Conservation (phyloP, 1,140 invertebrate species). For the Drosophila chauvacae region DNA sequence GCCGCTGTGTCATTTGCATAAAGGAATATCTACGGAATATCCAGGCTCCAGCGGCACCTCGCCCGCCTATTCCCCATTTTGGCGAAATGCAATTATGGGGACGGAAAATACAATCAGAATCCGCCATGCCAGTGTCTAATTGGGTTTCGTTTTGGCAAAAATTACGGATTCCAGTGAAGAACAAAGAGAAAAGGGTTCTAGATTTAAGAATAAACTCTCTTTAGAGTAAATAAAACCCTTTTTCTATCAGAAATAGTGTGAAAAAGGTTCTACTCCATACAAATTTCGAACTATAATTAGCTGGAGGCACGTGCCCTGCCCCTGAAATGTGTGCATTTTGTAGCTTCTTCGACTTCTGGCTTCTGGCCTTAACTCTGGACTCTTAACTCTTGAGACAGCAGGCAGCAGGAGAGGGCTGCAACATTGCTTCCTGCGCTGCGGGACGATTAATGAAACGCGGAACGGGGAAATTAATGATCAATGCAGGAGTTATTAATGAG, state of each 20-base stretch:
- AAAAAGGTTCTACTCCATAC: neutral
- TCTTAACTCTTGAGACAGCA: neutral
- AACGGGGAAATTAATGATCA: conserved; percentile 79
- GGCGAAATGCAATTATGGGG: conserved; percentile 37
- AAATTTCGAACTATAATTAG: conserved; percentile 17
- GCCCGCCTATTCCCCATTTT: neutral
- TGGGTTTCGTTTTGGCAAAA: conserved; percentile 5
- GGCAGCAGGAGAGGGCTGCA: neutral
- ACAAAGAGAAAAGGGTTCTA: no score
- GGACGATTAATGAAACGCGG: conserved; percentile 73
- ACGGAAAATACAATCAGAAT: conserved; percentile 40
- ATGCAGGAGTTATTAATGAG: conserved; percentile 75
- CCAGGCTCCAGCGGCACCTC: neutral
- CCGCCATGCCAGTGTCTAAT: conserved; percentile 17
- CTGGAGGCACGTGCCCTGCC: neutral
- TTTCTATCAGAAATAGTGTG: neutral
- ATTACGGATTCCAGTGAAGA: neutral
- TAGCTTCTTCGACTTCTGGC: conserved; percentile 15
- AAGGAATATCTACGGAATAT: conserved; percentile 49
- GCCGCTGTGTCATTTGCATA: conserved; percentile 65
- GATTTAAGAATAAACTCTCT: neutral
- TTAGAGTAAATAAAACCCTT: neutral
- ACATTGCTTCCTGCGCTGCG: conserved; percentile 2
- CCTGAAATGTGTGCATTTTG: conserved; percentile 18
- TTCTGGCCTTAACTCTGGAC: conserved; percentile 44